Percentiles rank a stretch among this genome's conserved stretches.
Evolutionary conservation across 2,113 vertebrate genomes (phyloP).

Genomic region (Trochalopteron elliotii): DNA sequence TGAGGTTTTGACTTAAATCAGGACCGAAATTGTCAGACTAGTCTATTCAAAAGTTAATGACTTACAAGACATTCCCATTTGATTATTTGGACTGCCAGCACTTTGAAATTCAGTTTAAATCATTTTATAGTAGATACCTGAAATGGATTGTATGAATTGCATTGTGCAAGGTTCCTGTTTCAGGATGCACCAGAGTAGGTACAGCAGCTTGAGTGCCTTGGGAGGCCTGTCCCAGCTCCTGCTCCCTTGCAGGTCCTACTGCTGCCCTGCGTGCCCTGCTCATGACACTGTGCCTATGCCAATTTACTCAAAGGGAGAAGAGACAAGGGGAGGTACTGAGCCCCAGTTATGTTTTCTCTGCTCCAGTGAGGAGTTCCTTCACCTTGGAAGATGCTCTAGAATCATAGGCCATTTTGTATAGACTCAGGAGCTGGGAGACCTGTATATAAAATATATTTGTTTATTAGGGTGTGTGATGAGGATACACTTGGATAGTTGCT

Average conservation of each 20-base stretch:
- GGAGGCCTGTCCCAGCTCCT: background rate
- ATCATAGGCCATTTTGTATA: background rate
- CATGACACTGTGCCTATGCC: background rate
- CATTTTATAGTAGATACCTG: background rate
- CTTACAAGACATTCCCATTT: background rate
- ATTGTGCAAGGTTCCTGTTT: background rate
- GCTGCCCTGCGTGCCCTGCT: background rate
- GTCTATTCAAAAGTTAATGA: background rate
- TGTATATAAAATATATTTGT: background rate
- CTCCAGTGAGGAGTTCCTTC: background rate
- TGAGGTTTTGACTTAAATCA: background rate
- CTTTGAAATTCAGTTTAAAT: background rate
- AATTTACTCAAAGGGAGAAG: background rate
- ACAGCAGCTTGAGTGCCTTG: background rate
- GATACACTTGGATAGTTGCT: background rate
- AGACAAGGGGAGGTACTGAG: background rate
- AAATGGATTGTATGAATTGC: background rate
- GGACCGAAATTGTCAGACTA: background rate
- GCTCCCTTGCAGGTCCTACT: background rate
- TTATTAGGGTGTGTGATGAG: background rate
- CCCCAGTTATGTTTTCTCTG: background rate
- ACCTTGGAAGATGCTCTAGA: background rate
- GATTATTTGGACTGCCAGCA: background rate
- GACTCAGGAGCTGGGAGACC: background rate
- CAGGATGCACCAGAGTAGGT: background rate